These are phyloP conservation scores for Rotaria socialis DNA, from an alignment of 2,888 invertebrate genomes.

Conservation along the genomic window DNA sequence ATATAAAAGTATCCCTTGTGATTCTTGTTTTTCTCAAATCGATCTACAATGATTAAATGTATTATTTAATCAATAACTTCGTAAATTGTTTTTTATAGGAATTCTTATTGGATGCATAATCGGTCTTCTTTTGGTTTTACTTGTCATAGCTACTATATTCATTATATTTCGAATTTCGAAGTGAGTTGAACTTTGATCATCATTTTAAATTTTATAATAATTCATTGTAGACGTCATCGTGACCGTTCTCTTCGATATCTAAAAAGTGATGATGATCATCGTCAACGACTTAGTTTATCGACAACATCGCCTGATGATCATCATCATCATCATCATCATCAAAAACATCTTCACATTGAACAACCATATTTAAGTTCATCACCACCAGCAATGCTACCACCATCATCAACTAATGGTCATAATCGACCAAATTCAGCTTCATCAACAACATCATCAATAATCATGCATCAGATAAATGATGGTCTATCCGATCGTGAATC, in stretches of 20 bases:
- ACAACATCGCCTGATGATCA: not conserved
- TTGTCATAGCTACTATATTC: not conserved
- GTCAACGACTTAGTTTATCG: not conserved
- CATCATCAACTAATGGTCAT: not conserved
- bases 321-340: not conserved
- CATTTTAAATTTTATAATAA: too few species aligned
- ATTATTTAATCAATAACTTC: too few species aligned
- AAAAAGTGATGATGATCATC: not conserved
- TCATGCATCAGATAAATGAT: not conserved
- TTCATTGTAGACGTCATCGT: not conserved
- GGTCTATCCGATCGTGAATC: conserved; percentile 4
- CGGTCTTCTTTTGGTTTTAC: not conserved
- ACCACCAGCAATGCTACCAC: not conserved
- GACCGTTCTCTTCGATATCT: not conserved
- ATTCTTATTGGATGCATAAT: not conserved
- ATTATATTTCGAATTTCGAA: not conserved
- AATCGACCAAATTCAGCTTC: conserved; percentile 29
- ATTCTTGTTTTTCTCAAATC: too few species aligned
- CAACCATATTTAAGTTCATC: conserved; percentile 6
- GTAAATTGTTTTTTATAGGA: not conserved
- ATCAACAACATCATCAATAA: conserved; percentile 18
- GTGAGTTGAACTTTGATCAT: not conserved
- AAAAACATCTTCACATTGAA: not conserved
- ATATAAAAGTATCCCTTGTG: too few species aligned
- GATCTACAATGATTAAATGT: too few species aligned